Evolutionary conservation across 2,113 vertebrate species (phyloP).

Genomic region (Nibea coibor): DNA sequence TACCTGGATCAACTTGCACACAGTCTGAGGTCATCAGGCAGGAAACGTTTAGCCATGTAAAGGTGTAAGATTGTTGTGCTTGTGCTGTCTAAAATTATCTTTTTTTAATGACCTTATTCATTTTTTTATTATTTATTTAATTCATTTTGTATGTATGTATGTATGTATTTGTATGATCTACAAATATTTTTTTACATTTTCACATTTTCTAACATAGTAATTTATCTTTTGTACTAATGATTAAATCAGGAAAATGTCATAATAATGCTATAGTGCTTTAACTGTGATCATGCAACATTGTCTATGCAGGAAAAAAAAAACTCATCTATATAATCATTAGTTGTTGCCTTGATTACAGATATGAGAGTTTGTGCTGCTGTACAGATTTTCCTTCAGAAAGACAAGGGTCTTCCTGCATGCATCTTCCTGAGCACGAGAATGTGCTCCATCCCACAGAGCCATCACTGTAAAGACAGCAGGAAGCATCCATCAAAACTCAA

Average conservation of each 20-base stretch:
- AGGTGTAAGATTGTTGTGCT: too few relatives aligned
- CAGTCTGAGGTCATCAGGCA: too few relatives aligned
- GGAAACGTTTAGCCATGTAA: too few relatives aligned
- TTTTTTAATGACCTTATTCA: too few relatives aligned
- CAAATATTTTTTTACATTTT: too few relatives aligned
- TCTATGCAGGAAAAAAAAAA: not conserved
- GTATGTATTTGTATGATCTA: too few relatives aligned
- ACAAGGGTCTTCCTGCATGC: conserved; percentile 79
- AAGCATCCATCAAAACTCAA: not conserved
- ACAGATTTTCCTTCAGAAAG: conserved; percentile 79
- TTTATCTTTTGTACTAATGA: not conserved
- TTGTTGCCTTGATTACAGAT: not conserved
- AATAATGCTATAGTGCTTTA: not conserved
- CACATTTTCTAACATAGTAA: not conserved
- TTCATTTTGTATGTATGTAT: too few relatives aligned
- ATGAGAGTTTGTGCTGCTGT: not conserved
- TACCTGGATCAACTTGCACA: too few relatives aligned
- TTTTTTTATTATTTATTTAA: too few relatives aligned
- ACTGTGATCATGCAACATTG: too few relatives aligned
- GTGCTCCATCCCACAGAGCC: conserved; percentile 79
- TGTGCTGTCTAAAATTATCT: too few relatives aligned
- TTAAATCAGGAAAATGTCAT: not conserved
- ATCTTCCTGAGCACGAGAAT: conserved; percentile 79
- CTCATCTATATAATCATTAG: too few relatives aligned
- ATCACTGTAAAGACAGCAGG: conserved; percentile 60